Evolutionary conservation across 2,888 invertebrate species (phyloP).

Genomic region (Tinea semifulvella): DNA sequence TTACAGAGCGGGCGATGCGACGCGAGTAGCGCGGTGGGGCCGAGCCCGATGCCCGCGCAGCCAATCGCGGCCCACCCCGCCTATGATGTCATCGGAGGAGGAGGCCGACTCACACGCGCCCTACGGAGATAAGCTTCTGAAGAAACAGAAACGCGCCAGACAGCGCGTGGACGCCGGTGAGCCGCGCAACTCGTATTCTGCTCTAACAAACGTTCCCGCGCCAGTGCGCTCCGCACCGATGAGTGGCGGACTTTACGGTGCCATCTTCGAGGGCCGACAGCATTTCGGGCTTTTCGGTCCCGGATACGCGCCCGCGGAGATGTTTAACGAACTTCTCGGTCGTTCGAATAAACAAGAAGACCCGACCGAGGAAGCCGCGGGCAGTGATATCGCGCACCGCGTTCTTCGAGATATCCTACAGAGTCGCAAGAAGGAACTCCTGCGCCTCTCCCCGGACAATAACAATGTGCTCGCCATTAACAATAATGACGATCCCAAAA

Average conservation of each 20-base stretch:
- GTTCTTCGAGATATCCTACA: conserved; percentile 92
- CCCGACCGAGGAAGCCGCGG: conserved; percentile 60
- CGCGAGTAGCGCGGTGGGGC: conserved; percentile 61
- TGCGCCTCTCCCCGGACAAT: conserved; percentile 70
- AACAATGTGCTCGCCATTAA: conserved; percentile 66
- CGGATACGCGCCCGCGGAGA: conserved; percentile 88
- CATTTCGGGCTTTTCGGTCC: conserved; percentile 84
- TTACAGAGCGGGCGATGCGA: conserved; percentile 64
- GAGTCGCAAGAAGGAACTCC: conserved; percentile 84
- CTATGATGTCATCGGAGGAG: conserved; percentile 97
- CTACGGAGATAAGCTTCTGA: conserved; percentile 92
- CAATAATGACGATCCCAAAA: conserved; percentile 64
- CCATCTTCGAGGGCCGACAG: conserved; percentile 84
- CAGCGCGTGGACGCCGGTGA: conserved; percentile 97
- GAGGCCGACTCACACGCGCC: conserved; percentile 93
- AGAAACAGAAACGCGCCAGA: conserved; percentile 93
- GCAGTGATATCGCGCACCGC: conserved; percentile 75
- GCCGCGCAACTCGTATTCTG: conserved; percentile 90
- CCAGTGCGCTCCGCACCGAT: conserved; percentile 78
- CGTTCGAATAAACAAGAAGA: conserved; percentile 79
- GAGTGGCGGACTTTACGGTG: conserved; percentile 87
- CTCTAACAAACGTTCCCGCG: conserved; percentile 61
- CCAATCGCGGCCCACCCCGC: conserved; percentile 85
- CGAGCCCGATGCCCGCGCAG: conserved; percentile 72
- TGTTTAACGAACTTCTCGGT: conserved; percentile 90